Evolutionary conservation across 2,888 invertebrate genomes (phyloP), one percentile per base, ranked within the genome.

Genomic region (Agonopterix subpropinquella): DNA sequence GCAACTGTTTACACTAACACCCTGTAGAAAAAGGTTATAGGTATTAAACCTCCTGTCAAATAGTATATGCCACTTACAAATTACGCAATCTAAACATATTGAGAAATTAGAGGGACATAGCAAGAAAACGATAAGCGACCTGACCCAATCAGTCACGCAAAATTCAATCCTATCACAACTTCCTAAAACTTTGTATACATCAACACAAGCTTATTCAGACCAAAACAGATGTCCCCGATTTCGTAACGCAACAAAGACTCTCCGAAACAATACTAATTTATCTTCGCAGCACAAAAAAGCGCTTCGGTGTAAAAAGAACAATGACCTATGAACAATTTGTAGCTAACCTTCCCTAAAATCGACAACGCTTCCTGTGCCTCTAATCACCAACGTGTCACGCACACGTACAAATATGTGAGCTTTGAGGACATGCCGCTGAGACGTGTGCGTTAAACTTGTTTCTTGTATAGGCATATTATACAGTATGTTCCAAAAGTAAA

Each of bases 331-430:
- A 80, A 79, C 74, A 73, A 70, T 78, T 83, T 67, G 70, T 73
- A 75, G 66, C 71, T 76, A 81, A 75, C 80, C 78, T 84, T 86
- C 81, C 83, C 82, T 74, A 83, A 83, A 86, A 81, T 81, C 80
- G 82, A 83, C 82, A 77, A 73, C 75, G 77, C 73, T 84, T 86
- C 85, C 87, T 85, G 84, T 68, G 68, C 70, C 72, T 71, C 72
- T 78, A 76, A 73, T 70, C 61, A 60, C 62, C 61, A 59, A 65
- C 63, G 61, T 59, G 65, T 63, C 68, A 64, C 76, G 73, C 80
- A 74, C 73, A 69, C 70, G 64, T 66, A 54, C 55, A 57, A 45
- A 56, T 53, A 48, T 53, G 48, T 54, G 53, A 53, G 51, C 52
- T 52, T 45, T 28, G 53, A 46, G 18, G 11, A 28, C 11, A 41